Evolutionary conservation across 2,888 invertebrate species (phyloP), one percentile per base, ranked within the genome.

Genomic region (Pinctada fucata): DNA sequence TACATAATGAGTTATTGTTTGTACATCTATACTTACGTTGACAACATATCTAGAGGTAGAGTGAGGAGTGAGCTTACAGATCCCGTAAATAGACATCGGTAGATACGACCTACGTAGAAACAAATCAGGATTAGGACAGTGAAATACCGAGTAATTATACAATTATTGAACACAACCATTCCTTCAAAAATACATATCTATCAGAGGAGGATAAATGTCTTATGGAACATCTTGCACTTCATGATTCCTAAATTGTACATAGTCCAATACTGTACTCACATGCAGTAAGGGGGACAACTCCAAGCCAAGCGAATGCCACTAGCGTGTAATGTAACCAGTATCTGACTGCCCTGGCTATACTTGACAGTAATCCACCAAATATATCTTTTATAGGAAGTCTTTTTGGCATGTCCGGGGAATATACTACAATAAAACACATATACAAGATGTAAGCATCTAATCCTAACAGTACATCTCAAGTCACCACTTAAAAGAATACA

Each of bases 351-450:
- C 97, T 97, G 2, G 96, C 96, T 51, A 99, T 95, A 45, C 97
- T 98, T 3, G 96, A 95, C 75, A 97, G 94, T 72, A 99, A 93
- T 2, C 99, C 99, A 69, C 96, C 96, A 0, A 97, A 95, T 6
- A 99, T 96, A 93, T 99, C 99, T 84, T 95, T 95, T 51, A 99
- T 94, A 0, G 99, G 99, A 88, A 99, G 94, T 81, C 99, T 95
- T 81, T 98, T 95, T n/a, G 99, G 99, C 99, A 99, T 99, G 92
- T 99, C 99, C 50, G 99, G 97, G n/a, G 99, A 97, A 93, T 99
- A 99, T 88, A 99, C 94, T 94, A 89, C 5, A 90, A 88, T 66
- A 73, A 67, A 71, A 70, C 10, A 16, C n/a, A n/a, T 31, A 3
- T 13, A 50, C 3, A 51, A 31, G 6, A 3, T 13, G 64, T 48